These are phyloP conservation scores for Tribolium madens DNA, from an alignment of 1,140 invertebrate genomes.

Conservation along the genomic window DNA sequence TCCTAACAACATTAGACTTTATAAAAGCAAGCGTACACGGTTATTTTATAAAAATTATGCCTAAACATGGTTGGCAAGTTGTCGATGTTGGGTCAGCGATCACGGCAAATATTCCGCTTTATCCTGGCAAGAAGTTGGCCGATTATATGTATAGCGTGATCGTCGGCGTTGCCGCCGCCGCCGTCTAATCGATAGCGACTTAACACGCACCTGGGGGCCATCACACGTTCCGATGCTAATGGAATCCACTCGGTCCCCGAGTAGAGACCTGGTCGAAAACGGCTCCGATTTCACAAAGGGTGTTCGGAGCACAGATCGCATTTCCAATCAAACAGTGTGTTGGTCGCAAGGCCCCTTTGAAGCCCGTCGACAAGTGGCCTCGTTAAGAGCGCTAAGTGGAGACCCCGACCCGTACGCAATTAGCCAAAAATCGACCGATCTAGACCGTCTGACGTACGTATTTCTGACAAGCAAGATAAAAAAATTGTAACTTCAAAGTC, in stretches of 20 bases:
- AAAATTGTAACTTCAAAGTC: not conserved
- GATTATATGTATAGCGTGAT: slow-evolving; percentile 23
- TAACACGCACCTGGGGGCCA: slow-evolving; percentile 53
- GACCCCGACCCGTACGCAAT: slow-evolving; percentile 26
- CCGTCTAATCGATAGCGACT: slow-evolving; percentile 50
- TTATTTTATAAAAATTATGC: not conserved
- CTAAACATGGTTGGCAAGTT: not conserved
- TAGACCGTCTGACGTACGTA: not conserved
- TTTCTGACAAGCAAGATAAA: not conserved
- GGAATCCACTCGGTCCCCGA: slow-evolving; percentile 46
- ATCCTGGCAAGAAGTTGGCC: slow-evolving; percentile 27
- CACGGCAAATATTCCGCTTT: slow-evolving; percentile 4
- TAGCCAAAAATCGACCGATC: slow-evolving; percentile 22
- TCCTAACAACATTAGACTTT: not conserved
- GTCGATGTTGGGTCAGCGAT: not conserved
- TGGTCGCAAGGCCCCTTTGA: slow-evolving; percentile 9
- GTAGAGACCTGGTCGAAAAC: slow-evolving; percentile 41
- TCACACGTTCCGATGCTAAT: slow-evolving; percentile 54
- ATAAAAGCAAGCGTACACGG: not conserved
- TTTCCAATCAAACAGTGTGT: slow-evolving; percentile 24
- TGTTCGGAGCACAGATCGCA: slow-evolving; percentile 27
- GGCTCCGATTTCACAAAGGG: slow-evolving; percentile 33
- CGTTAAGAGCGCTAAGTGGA: slow-evolving; percentile 20
- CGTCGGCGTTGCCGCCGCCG: slow-evolving; percentile 4
- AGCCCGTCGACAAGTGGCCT: slow-evolving; percentile 31